A percentile compares a stretch with the other conserved stretches of the same genome.
phyloP scores from a whole-genome alignment of 2,888 invertebrate genomes.

The Vesta saturnalis region DNA sequence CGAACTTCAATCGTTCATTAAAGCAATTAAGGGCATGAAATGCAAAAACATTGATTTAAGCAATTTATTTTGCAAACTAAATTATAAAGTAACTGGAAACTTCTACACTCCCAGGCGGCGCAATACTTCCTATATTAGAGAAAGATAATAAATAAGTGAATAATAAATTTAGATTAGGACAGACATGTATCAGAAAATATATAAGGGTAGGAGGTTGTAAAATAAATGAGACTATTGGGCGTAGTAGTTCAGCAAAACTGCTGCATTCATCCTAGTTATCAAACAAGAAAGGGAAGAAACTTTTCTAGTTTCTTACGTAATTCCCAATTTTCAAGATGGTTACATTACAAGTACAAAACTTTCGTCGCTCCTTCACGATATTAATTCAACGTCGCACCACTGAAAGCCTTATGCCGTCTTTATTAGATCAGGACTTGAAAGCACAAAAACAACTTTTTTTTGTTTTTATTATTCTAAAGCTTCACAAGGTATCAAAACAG shows the following conservation, averaged over 20 bases:
- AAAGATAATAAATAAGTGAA: slow-evolving; percentile 8
- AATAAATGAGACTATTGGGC: slow-evolving; percentile 32
- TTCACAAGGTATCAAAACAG: slow-evolving; percentile 12
- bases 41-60: neutral
- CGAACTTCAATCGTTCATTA: neutral
- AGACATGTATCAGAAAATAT: slow-evolving; percentile 26
- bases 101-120: too few species aligned
- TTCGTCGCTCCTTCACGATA: slow-evolving; percentile 15
- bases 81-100: too few species aligned
- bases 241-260: slow-evolving; percentile 33
- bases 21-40: too few species aligned
- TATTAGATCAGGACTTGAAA: slow-evolving; percentile 23
- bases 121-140: neutral
- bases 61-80: too few species aligned
- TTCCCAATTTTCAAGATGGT: slow-evolving; percentile 34
- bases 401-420: slow-evolving; percentile 26
- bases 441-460: slow-evolving; percentile 15
- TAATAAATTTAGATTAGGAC: slow-evolving; percentile 15
- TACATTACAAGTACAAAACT: slow-evolving; percentile 24
- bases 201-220: slow-evolving; percentile 23
- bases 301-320: slow-evolving; percentile 34
- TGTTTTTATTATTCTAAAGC: slow-evolving; percentile 20
- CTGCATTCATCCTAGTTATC: slow-evolving; percentile 35
- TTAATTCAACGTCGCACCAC: slow-evolving; percentile 20
- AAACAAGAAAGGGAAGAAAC: slow-evolving; percentile 26